Percentiles rank a stretch among this genome's conserved stretches.
Evolutionary conservation across 2,888 invertebrate genomes (phyloP).

Genomic region (Scotopteryx bipunctaria): DNA sequence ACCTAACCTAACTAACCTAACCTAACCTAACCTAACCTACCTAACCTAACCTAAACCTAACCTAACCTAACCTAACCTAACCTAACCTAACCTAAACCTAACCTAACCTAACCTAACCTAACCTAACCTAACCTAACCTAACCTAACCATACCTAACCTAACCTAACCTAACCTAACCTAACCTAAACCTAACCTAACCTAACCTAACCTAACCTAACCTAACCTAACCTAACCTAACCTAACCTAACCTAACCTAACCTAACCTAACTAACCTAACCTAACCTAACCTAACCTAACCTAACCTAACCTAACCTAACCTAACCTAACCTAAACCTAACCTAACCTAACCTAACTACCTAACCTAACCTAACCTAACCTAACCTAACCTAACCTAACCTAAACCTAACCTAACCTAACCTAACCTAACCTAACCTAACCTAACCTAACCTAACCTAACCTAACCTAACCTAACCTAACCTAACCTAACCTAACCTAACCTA

Average conservation of each 20-base stretch:
- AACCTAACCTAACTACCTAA: slow-evolving; percentile 26
- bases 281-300: slow-evolving; percentile 31
- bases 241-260: slow-evolving; percentile 21
- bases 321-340: slow-evolving; percentile 39
- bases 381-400: slow-evolving; percentile 32
- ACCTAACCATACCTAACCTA: slow-evolving; percentile 25
- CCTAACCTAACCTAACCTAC: slow-evolving; percentile 30
- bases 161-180: slow-evolving; percentile 24
- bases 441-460: slow-evolving; percentile 42
- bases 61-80: slow-evolving; percentile 32
- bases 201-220: slow-evolving; percentile 27
- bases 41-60: slow-evolving; percentile 18
- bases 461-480: too few species aligned
- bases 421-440: slow-evolving; percentile 42
- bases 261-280: slow-evolving; percentile 31
- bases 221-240: slow-evolving; percentile 28
- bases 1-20: slow-evolving; percentile 29
- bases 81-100: slow-evolving; percentile 30
- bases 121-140: slow-evolving; percentile 30
- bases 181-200: slow-evolving; percentile 26
- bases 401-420: slow-evolving; percentile 41
- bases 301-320: slow-evolving; percentile 34
- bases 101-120: slow-evolving; percentile 29
- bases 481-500: too few species aligned
- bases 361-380: slow-evolving; percentile 34